phyloP scores from a whole-genome alignment of 2,113 vertebrate genomes.

The Pterocles orientalis region DNA sequence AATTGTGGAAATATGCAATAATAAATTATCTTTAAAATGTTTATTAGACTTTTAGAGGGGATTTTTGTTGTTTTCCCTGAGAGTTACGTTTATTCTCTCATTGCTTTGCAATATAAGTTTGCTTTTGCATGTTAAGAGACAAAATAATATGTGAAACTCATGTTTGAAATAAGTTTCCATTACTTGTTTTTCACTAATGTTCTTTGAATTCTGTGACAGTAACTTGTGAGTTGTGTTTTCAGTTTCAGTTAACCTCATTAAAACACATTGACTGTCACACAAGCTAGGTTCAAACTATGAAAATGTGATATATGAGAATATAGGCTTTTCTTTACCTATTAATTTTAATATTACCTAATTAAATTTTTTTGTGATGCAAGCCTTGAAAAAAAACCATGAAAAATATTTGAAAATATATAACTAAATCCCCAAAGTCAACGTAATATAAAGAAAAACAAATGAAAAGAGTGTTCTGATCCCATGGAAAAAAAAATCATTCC shows the following conservation, averaged over 20 bases:
- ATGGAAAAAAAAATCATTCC: background rate
- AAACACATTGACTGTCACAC: background rate
- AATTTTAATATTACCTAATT: too few species aligned
- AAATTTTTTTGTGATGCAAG: background rate
- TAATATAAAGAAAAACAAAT: background rate
- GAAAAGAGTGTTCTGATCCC: background rate
- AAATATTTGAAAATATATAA: background rate
- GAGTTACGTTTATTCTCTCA: background rate
- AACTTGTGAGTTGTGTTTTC: background rate
- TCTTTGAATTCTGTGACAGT: background rate
- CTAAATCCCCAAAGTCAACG: background rate
- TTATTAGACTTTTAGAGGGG: background rate
- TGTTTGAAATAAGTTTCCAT: background rate
- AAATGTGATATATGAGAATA: background rate
- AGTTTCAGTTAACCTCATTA: background rate
- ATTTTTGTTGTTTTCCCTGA: background rate
- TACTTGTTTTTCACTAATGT: background rate
- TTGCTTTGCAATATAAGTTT: background rate
- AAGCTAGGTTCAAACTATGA: background rate
- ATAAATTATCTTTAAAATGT: background rate
- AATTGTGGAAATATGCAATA: background rate
- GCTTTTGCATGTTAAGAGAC: background rate
- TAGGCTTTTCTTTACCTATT: background rate
- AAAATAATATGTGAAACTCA: background rate
- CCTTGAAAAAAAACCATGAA: background rate